Base-by-base conservation (phyloP, 2,797 vertebrate genomes). In the Ceryle rudis region DNA sequence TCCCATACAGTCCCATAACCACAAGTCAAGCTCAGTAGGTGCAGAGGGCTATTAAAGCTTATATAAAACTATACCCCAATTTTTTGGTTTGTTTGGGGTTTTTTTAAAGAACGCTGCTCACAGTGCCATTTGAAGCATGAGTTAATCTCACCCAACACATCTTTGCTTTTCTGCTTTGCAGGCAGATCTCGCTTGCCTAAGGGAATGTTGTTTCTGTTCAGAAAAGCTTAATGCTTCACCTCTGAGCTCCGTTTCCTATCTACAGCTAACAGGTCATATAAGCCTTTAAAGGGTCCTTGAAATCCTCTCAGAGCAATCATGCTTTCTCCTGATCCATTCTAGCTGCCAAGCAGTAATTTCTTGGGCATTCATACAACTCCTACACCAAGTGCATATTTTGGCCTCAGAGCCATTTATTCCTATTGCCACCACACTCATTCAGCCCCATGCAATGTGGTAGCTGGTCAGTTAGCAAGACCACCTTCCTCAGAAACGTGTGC, bases 221-320 rank as follows among this genome's bases (percentile, higher is more conserved):
- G 69, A 95, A 90, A 91, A 61, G 79, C 80, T 94, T 88, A 91
- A 81, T 65, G 82, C 23, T 61, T 64, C 57, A 33, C 90, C 82
- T 69, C 69, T 28, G 28, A 86, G 93, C 86, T 52, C 64, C 14
- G 49, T 74, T 90, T 81, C 85, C 90, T 93, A 83, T 91, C 94
- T 86, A 52, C 49, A 91, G 75, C 85, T 88, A 88, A 81, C 82
- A 95, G 87, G 95, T 88, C 54, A 1, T n/a, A 65, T 10, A 93
- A 91, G 79, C 75, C 87, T 72, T 95, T 67, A 93, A 90, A 88
- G n/a, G 29, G 72, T 49, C 75, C 91, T 91, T 74, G 85, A 97
- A 95, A 91, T 49, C 81, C 90, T 88, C 93, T 95, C 85, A 95
- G 80, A 86, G 82, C 65, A 88, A 83, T 81, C 75, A 61, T 23